A percentile compares a stretch with the other conserved stretches of the same genome.
phyloP scores from a whole-genome alignment of 2,888 invertebrate species.

The Phytoseiulus persimilis region DNA sequence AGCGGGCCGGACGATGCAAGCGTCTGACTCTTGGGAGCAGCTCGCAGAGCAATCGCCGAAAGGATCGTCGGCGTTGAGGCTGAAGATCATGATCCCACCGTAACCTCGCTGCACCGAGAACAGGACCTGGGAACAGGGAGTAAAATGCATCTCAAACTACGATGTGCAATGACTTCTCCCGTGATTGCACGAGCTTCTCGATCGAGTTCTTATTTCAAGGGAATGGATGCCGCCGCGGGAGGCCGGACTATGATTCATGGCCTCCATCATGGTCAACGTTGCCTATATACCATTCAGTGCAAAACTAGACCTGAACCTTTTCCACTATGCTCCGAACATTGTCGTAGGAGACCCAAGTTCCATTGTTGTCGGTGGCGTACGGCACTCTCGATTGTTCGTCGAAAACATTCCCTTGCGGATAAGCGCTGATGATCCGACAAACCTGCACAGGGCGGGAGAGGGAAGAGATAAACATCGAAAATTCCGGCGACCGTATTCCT shows the following conservation, averaged over 20 bases:
- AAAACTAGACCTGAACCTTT: not conserved
- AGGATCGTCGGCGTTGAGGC: conserved; percentile 33
- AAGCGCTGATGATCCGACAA: not conserved
- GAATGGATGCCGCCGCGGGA: too few species aligned
- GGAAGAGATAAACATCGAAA: too few species aligned
- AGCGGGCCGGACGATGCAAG: not conserved
- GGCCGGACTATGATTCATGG: too few species aligned
- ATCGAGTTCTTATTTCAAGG: too few species aligned
- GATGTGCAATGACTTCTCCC: too few species aligned
- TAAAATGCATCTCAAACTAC: not conserved
- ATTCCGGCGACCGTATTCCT: too few species aligned
- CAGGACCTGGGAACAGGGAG: not conserved
- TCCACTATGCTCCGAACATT: conserved; percentile 6
- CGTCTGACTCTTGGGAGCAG: too few species aligned
- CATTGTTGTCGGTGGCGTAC: not conserved
- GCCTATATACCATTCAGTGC: not conserved
- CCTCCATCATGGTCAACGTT: not conserved
- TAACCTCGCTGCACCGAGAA: not conserved
- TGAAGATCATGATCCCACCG: conserved; percentile 29
- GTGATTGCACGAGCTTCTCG: too few species aligned
- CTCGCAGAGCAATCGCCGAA: not conserved
- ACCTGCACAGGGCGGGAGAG: not conserved
- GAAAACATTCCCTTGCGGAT: not conserved
- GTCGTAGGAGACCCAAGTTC: conserved; percentile 12
- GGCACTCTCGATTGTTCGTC: not conserved